Evolutionary conservation across 2,797 vertebrate genomes (phyloP).

Genomic region (Crax fasciolata): DNA sequence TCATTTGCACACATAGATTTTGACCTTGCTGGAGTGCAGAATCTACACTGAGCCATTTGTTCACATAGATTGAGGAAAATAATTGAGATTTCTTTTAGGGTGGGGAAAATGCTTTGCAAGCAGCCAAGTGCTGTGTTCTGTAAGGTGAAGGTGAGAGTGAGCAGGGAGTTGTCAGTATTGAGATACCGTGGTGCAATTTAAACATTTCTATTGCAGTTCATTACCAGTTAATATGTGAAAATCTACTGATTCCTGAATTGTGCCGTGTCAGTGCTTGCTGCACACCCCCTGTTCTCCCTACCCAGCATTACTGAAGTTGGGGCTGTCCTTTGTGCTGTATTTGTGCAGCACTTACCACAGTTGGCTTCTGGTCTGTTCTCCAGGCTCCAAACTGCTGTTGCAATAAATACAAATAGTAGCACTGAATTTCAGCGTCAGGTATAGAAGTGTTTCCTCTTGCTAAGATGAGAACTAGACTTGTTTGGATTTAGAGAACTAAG

Average conservation of each 20-base stretch:
- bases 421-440: background rate
- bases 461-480: background rate
- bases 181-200: background rate
- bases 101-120: background rate
- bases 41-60: slow-evolving; percentile 41
- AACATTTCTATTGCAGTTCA: background rate
- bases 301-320: background rate
- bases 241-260: background rate
- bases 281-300: background rate
- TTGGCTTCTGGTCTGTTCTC: background rate
- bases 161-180: background rate
- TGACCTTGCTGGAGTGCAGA: background rate
- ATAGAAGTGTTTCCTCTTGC: background rate
- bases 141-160: slow-evolving; percentile 18
- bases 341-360: background rate
- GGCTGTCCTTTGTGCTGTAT: background rate
- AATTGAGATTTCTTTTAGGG: background rate
- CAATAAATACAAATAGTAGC: background rate
- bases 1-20: slow-evolving; percentile 24
- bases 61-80: slow-evolving; percentile 35
- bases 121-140: background rate
- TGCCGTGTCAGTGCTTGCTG: background rate
- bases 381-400: background rate
- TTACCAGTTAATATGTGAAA: background rate
- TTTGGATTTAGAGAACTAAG: background rate